Evolutionary conservation across 2,113 vertebrate species (phyloP).

Genomic region (Girardinichthys multiradiatus): DNA sequence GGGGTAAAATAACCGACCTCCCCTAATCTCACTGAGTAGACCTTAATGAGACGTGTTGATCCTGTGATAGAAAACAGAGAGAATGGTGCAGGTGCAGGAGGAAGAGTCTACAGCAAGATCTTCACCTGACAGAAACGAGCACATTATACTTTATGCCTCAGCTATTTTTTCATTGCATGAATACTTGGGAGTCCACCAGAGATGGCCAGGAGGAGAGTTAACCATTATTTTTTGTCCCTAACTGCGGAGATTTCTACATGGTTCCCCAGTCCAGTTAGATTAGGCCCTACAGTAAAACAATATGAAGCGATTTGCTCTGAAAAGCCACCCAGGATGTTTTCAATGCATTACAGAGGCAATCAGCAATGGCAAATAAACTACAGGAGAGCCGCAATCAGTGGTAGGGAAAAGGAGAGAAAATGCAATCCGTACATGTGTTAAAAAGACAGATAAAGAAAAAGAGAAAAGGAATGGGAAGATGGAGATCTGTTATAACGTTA

Average conservation of each 20-base stretch:
- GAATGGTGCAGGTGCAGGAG: too few relatives aligned
- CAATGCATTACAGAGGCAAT: conserved; percentile 46
- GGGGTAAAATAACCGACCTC: too few relatives aligned
- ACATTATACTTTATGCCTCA: background rate
- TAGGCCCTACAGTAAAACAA: conserved; percentile 38
- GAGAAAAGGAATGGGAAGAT: conserved; percentile 19
- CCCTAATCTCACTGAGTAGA: too few relatives aligned
- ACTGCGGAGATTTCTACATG: conserved; percentile 14
- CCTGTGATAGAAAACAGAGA: too few relatives aligned
- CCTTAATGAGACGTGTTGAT: too few relatives aligned
- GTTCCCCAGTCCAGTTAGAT: conserved; percentile 32
- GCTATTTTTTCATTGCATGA: too few relatives aligned
- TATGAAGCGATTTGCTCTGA: conserved; percentile 45
- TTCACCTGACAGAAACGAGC: background rate
- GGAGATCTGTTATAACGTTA: conserved; percentile 42
- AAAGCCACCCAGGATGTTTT: conserved; percentile 46
- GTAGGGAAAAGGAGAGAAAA: too few relatives aligned
- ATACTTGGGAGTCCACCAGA: too few relatives aligned
- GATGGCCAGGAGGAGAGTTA: too few relatives aligned
- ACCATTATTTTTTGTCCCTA: conserved; percentile 35
- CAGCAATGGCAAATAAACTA: conserved; percentile 26
- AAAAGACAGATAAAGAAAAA: conserved; percentile 8
- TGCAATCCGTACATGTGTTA: background rate
- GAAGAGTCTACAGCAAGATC: too few relatives aligned
- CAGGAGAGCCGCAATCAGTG: conserved; percentile 2